Evolutionary conservation across 2,113 vertebrate genomes (phyloP).

Genomic region (Rhabdomys dilectus): DNA sequence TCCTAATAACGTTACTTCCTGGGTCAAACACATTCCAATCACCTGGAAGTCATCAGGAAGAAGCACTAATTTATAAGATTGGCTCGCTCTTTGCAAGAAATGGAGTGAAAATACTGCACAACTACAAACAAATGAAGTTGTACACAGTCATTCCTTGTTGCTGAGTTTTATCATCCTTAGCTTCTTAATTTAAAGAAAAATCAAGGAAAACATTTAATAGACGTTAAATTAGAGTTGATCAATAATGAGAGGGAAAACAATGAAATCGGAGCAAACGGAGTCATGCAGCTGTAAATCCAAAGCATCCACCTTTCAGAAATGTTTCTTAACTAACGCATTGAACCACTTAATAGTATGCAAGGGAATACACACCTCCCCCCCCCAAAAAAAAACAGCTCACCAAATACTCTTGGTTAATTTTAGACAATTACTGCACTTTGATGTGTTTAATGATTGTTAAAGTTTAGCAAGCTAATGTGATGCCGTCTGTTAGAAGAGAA

Average conservation of each 20-base stretch:
- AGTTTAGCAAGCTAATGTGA: constrained; percentile 2
- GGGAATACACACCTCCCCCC: neutral
- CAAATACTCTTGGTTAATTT: constrained; percentile 66
- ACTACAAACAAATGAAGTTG: neutral
- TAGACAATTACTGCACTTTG: constrained; percentile 54
- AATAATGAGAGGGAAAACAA: constrained; percentile 32
- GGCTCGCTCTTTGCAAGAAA: neutral
- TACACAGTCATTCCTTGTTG: neutral
- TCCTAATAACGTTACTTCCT: no score
- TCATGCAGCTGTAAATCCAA: constrained; percentile 43
- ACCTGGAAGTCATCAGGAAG: neutral
- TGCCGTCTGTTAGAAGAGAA: constrained; percentile 31
- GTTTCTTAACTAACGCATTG: constrained; percentile 75
- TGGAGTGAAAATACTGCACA: neutral
- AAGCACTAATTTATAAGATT: neutral
- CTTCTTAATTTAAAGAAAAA: neutral
- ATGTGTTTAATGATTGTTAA: constrained; percentile 56
- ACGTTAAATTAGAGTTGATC: neutral
- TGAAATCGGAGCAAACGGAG: constrained; percentile 24
- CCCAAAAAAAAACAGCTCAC: constrained; percentile 29
- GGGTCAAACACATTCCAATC: no score
- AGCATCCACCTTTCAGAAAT: constrained; percentile 32
- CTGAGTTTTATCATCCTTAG: neutral
- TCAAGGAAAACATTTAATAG: neutral
- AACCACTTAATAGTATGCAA: constrained; percentile 70